Base-by-base conservation (phyloP, 2,888 invertebrate species). In the Seladonia tumulorum region DNA sequence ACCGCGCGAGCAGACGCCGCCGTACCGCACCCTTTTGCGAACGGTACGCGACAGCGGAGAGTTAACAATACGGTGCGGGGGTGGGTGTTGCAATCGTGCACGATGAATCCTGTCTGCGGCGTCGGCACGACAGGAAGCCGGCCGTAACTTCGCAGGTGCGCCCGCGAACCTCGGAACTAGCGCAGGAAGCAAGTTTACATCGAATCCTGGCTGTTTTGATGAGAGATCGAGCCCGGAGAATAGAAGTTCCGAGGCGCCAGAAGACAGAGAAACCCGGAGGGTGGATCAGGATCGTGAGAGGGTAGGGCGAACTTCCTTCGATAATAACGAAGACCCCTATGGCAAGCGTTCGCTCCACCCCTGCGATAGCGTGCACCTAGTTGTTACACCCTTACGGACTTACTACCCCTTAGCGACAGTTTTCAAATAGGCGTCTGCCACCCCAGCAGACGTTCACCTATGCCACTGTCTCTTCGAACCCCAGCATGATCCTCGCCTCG, bases 361-460 rank as follows among this genome's bases (percentile, higher is more conserved):
- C 90, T 90, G 83, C 82, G 85, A 89, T 87, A 89, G 85, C 82
- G 81, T 87, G 79, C 85, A 79, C 85, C 86, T 83, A 88, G 86
- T 91, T 92, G 91, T 92, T 93, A 92, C 92, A 93, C 91, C 92
- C 91, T 92, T 91, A 90, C 91, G 87, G 91, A 92, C 92, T 92
- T 92, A 91, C 90, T 90, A 90, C 90, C 91, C 91, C 92, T 92
- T 91, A 89, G 91, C 90, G 89, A 92, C 91, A 91, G 91, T 91
- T 92, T 91, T 90, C 89, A 90, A 91, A 91, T 91, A 90, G 90
- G 85, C 87, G 89, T 91, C 90, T 88, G 79, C 77, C 88, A 90
- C 90, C 86, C 89, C 78, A 81, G 66, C 76, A 86, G 73, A 88
- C 83, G 85, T 89, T 90, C 89, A 85, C 87, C 88, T 90, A 86